Evolutionary conservation across 1,140 invertebrate species (phyloP).

Genomic region (Bradysia coprophila): DNA sequence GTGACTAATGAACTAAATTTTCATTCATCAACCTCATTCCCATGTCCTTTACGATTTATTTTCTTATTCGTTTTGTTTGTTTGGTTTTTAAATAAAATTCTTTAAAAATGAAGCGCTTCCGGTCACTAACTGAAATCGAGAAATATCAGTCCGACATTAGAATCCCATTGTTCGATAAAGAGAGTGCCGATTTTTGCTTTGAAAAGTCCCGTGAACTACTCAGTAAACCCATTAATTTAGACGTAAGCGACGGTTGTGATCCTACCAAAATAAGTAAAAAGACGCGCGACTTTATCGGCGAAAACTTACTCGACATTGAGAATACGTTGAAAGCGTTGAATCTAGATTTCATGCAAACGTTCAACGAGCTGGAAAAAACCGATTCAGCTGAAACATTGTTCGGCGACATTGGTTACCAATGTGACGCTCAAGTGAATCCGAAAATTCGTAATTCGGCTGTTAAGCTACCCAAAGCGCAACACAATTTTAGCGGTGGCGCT

Average conservation of each 20-base stretch:
- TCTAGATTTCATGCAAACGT: conserved; percentile 23
- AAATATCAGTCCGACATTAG: conserved; percentile 20
- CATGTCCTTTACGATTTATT: conserved; percentile 1
- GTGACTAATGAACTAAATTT: too few relatives aligned
- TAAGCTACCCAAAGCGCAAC: background rate
- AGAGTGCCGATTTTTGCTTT: conserved; percentile 52
- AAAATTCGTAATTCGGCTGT: background rate
- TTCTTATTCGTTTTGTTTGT: conserved; percentile 2
- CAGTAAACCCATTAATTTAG: conserved; percentile 29
- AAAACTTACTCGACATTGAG: conserved; percentile 23
- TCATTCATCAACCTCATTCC: conserved; percentile 3
- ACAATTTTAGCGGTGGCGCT: background rate
- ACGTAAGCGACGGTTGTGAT: conserved; percentile 5
- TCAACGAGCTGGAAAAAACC: conserved; percentile 22
- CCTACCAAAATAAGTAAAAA: conserved; percentile 2
- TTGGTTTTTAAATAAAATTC: too few relatives aligned
- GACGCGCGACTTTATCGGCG: conserved; percentile 12
- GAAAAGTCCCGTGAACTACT: conserved; percentile 48
- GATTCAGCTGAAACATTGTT: conserved; percentile 22
- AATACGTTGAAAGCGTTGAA: conserved; percentile 22
- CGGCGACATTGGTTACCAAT: background rate
- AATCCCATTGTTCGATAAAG: conserved; percentile 49
- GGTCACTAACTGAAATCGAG: conserved; percentile 24
- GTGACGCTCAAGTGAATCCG: background rate
- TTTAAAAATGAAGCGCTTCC: conserved; percentile 37